Conservation (phyloP, 2,797 vertebrate species). For the Brachyrhaphis roseni region DNA sequence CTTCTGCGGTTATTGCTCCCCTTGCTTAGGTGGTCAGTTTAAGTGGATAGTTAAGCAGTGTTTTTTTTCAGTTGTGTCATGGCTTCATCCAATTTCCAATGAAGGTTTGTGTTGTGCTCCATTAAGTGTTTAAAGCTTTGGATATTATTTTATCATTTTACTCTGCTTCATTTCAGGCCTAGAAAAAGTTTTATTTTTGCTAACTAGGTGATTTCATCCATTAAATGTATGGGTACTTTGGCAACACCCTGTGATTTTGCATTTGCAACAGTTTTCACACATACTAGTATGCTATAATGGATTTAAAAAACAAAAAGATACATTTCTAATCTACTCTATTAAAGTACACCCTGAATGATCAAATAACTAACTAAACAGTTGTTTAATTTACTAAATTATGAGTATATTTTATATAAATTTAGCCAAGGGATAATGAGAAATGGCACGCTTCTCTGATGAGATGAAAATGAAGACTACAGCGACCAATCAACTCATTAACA, state of each 20-base stretch:
- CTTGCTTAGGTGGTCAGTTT: background rate
- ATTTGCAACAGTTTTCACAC: conserved; percentile 8
- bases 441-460: conserved; percentile 59
- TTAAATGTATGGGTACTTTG: background rate
- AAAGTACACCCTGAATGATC: conserved; percentile 63
- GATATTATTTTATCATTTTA: background rate
- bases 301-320: background rate
- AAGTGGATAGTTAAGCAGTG: background rate
- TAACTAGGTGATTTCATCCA: background rate
- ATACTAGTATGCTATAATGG: background rate
- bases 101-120: background rate
- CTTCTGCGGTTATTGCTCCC: background rate
- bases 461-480: conserved; percentile 69
- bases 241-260: background rate
- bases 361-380: conserved; percentile 43
- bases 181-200: background rate
- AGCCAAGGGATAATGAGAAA: conserved; percentile 72
- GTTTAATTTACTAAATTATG: conserved; percentile 62
- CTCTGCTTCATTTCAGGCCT: background rate
- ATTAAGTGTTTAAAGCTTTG: background rate
- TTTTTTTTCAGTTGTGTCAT: background rate
- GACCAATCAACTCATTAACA: conserved; percentile 67
- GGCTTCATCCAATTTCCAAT: background rate
- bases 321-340: conserved; percentile 36
- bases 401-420: conserved; percentile 72